A percentile compares a stretch with the other conserved stretches of the same genome.
phyloP scores from a whole-genome alignment of 2,888 invertebrate species.

The Willowsia nigromaculata region DNA sequence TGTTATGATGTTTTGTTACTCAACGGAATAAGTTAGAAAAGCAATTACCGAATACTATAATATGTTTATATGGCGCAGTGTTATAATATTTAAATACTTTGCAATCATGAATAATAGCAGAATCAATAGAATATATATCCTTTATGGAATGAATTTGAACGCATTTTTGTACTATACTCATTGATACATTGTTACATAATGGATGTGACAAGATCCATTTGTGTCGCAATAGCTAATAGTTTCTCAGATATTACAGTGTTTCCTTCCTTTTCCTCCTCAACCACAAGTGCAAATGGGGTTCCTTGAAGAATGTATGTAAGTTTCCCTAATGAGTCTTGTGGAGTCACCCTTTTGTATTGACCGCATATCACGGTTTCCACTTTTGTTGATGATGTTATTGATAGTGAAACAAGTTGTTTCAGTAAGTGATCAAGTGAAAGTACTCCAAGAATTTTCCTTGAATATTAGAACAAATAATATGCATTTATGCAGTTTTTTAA shows the following conservation, averaged over 20 bases:
- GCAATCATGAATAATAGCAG: no score
- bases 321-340: constrained; percentile 86
- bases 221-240: constrained; percentile 62
- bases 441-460: constrained; percentile 85
- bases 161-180: background rate
- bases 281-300: constrained; percentile 88
- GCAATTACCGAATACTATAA: no score
- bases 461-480: no score
- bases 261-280: constrained; percentile 59
- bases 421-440: constrained; percentile 87
- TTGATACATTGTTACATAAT: constrained; percentile 24
- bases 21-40: no score
- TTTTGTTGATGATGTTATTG: constrained; percentile 83
- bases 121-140: no score
- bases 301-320: constrained; percentile 90
- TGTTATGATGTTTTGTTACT: no score
- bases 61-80: no score
- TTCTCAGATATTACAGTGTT: constrained; percentile 42
- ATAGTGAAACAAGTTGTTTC: constrained; percentile 85
- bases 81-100: no score
- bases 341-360: constrained; percentile 87
- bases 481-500: no score
- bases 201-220: constrained; percentile 66
- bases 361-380: constrained; percentile 86
- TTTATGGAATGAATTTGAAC: no score